A percentile compares a stretch with the other conserved stretches of the same genome.
Conservation (phyloP, 2,113 vertebrate genomes). For the Ardeotis arabs region DNA sequence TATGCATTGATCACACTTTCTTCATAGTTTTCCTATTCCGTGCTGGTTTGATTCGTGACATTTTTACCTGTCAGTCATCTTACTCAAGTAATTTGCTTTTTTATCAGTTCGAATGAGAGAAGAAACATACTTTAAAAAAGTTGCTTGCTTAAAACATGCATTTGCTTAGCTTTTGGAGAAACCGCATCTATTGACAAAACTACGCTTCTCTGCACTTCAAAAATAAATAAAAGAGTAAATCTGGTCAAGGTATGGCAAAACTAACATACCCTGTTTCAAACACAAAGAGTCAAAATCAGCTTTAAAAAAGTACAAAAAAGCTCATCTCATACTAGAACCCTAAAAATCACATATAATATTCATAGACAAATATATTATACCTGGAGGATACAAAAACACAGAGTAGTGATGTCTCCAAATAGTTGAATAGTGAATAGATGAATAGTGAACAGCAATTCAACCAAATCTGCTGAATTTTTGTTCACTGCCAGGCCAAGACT, state of each 20-base stretch:
- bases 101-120: not conserved
- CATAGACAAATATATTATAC: too few relatives aligned
- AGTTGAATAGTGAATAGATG: rapidly evolving
- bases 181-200: not conserved
- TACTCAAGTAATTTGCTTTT: not conserved
- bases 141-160: not conserved
- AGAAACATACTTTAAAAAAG: not conserved
- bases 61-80: not conserved
- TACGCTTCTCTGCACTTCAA: not conserved
- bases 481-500: not conserved
- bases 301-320: not conserved
- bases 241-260: not conserved
- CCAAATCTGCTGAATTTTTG: not conserved
- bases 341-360: not conserved
- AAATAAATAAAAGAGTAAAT: not conserved
- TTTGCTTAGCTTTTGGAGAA: not conserved
- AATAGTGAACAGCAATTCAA: not conserved
- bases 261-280: not conserved
- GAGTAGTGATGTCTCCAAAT: not conserved
- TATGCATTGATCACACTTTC: not conserved
- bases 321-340: not conserved
- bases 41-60: not conserved
- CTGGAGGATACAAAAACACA: not conserved
- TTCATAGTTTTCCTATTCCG: not conserved
- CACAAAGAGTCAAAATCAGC: not conserved